A percentile compares a stretch with the other conserved stretches of the same genome.
Conservation (phyloP, 2,797 vertebrate genomes). For the Fistularia tabacaria region DNA sequence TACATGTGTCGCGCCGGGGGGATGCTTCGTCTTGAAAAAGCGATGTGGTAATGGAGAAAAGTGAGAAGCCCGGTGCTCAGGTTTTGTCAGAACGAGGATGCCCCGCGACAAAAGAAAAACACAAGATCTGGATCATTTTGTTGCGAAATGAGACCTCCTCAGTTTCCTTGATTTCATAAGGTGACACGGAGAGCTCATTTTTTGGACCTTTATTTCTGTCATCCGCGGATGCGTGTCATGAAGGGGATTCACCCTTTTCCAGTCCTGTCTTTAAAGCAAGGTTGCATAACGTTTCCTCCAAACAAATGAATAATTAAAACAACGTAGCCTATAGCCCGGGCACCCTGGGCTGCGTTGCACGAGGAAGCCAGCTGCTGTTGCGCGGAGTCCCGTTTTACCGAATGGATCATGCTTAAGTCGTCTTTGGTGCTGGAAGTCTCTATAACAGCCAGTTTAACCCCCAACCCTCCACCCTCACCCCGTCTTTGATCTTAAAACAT, state of each 20-base stretch:
- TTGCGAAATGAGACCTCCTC: no score
- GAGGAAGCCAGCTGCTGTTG: constrained; percentile 1
- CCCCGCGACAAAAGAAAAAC: no score
- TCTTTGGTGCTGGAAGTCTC: constrained; percentile 11
- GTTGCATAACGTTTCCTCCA: constrained; percentile 55
- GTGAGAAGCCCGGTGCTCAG: no score
- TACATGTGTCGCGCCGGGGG: constrained; percentile 56
- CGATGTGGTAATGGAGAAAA: constrained; percentile 12
- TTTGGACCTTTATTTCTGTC: neutral
- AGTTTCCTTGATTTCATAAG: no score
- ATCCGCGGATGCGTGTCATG: constrained; percentile 16
- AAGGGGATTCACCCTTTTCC: neutral
- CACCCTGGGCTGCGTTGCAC: no score
- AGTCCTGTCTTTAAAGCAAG: constrained; percentile 17
- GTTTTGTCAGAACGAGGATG: no score
- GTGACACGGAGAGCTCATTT: no score
- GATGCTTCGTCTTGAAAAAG: constrained; percentile 37
- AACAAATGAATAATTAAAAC: constrained; percentile 54
- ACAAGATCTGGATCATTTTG: constrained; percentile 5
- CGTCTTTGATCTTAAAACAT: no score
- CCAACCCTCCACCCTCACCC: no score
- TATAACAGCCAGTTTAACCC: neutral
- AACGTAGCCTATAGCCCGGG: constrained; percentile 22
- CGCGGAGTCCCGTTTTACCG: constrained; percentile 25
- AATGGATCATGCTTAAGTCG: constrained; percentile 37